A percentile compares a stretch with the other conserved stretches of the same genome.
Evolutionary conservation across 2,797 vertebrate species (phyloP).

Genomic region (Protonibea diacanthus): DNA sequence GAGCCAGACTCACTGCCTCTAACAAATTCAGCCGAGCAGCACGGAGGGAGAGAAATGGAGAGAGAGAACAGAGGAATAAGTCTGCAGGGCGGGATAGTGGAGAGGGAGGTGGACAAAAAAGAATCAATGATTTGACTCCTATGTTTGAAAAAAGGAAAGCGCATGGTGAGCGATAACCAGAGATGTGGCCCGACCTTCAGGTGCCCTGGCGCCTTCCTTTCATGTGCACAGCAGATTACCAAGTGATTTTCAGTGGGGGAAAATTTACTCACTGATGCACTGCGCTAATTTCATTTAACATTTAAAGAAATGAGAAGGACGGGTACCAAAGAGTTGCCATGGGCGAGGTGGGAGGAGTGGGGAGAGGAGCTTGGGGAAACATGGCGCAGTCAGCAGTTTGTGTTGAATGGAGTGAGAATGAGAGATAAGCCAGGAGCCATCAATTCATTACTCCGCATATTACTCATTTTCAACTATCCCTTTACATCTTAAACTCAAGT

Average conservation of each 20-base stretch:
- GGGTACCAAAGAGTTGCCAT: conserved; percentile 60
- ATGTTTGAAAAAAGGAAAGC: conserved; percentile 65
- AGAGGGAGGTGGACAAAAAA: conserved; percentile 39
- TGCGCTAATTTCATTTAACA: conserved; percentile 82
- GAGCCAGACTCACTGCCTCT: conserved; percentile 54
- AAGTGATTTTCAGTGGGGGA: conserved; percentile 69
- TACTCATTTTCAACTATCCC: conserved; percentile 55
- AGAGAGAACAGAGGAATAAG: conserved; percentile 27
- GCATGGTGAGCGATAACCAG: conserved; percentile 37
- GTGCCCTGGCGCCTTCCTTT: conserved; percentile 68
- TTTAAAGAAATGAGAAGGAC: conserved; percentile 72
- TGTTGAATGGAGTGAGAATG: conserved; percentile 71
- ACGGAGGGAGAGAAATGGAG: conserved; percentile 15
- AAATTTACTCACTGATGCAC: conserved; percentile 80
- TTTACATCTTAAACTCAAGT: conserved; percentile 44
- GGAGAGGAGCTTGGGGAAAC: conserved; percentile 32
- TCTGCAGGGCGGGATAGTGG: conserved; percentile 29
- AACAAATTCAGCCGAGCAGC: conserved; percentile 57
- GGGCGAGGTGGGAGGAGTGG: conserved; percentile 45
- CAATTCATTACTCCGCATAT: conserved; percentile 73
- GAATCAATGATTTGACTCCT: conserved; percentile 67
- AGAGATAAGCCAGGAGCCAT: conserved; percentile 73
- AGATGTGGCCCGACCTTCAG: conserved; percentile 75
- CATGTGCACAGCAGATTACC: conserved; percentile 71
- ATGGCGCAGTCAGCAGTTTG: conserved; percentile 79